Evolutionary conservation across 2,797 vertebrate species (phyloP).

Genomic region (Rhabdomys pumilio): DNA sequence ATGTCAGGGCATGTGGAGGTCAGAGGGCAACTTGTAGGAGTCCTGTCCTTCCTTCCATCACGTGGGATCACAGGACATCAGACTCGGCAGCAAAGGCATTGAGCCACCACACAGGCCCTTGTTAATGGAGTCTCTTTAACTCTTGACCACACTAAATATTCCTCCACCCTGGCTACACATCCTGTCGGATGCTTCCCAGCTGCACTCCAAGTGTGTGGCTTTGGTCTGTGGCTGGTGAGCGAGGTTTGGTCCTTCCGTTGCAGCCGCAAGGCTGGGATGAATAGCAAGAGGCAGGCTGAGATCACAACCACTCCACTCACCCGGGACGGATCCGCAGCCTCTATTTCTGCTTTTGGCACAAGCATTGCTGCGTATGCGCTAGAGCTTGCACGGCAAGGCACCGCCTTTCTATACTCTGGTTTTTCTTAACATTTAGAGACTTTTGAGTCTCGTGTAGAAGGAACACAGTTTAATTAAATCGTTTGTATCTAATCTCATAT

Average conservation of each 20-base stretch:
- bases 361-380: constrained; percentile 80
- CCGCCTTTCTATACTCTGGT: constrained; percentile 80
- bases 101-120: neutral
- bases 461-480: constrained; percentile 83
- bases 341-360: constrained; percentile 84
- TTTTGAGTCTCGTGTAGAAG: constrained; percentile 77
- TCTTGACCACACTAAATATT: neutral
- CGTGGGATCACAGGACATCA: neutral
- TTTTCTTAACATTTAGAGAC: constrained; percentile 85
- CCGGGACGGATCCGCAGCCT: constrained; percentile 78
- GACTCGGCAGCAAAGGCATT: neutral
- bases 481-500: constrained; percentile 82
- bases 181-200: neutral
- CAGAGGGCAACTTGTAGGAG: neutral
- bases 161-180: constrained; percentile 1
- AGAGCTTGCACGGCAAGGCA: constrained; percentile 82
- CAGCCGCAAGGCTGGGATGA: constrained; percentile 65
- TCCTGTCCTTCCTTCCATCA: neutral
- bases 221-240: neutral
- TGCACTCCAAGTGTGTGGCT: neutral
- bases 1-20: neutral
- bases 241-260: constrained; percentile 30
- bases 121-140: constrained; percentile 5
- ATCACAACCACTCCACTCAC: constrained; percentile 76
- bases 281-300: constrained; percentile 70